A percentile compares a stretch with the other conserved stretches of the same genome.
phyloP scores from a whole-genome alignment of 2,797 vertebrate genomes.

The Syngnathus rostellatus region DNA sequence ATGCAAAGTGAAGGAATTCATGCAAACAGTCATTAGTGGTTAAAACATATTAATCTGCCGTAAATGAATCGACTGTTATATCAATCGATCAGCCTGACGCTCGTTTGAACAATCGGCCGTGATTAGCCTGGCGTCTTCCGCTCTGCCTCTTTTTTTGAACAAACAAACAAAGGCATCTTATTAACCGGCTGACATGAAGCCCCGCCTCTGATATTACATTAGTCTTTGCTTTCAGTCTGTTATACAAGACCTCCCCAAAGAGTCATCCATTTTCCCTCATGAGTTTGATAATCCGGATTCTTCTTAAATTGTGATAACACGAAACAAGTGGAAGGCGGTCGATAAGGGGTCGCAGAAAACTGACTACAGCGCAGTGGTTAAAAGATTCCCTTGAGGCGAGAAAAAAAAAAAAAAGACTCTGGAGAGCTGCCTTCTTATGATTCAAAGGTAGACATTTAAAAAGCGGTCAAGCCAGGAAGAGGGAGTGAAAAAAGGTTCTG shows the following conservation, averaged over 20 bases:
- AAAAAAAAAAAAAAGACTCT: neutral
- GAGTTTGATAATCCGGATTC: neutral
- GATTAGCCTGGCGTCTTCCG: neutral
- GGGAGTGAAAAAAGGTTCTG: neutral
- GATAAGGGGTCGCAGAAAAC: neutral
- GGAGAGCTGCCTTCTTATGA: neutral
- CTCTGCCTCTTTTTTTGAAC: neutral
- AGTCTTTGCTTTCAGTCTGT: neutral
- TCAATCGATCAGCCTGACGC: conserved; percentile 3
- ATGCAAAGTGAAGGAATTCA: neutral
- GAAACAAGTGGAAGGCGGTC: neutral
- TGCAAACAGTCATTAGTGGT: neutral
- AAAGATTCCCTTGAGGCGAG: neutral
- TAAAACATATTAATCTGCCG: neutral
- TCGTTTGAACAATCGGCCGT: neutral
- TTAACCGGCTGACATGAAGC: neutral
- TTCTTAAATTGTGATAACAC: neutral
- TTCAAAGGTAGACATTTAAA: neutral
- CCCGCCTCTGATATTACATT: neutral
- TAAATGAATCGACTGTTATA: neutral
- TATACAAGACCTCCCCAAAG: neutral
- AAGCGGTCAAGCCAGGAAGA: neutral
- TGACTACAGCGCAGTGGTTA: neutral
- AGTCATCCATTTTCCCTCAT: neutral
- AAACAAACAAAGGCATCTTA: neutral